Conservation (phyloP, 2,797 vertebrate genomes). For the Diglossa cyanea region DNA sequence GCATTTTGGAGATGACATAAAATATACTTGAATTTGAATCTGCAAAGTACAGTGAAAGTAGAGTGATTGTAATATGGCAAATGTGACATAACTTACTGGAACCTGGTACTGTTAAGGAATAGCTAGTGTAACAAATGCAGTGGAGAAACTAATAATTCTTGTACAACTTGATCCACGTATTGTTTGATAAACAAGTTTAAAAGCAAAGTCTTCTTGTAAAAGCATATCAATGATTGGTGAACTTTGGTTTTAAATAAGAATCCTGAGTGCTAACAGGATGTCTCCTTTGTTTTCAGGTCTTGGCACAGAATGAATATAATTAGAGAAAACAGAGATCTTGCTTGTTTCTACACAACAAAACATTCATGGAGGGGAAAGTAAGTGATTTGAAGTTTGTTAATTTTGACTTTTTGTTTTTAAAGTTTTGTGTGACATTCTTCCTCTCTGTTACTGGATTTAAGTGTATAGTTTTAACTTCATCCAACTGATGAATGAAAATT, state of each 20-base stretch:
- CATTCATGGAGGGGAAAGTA: slow-evolving; percentile 99
- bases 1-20: not conserved
- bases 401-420: not conserved
- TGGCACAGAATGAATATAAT: slow-evolving; percentile 96
- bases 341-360: slow-evolving; percentile 99
- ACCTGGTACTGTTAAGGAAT: not conserved
- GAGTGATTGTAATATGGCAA: not conserved
- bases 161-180: not conserved
- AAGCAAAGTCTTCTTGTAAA: not conserved
- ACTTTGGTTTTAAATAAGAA: slow-evolving; percentile 3
- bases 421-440: not conserved
- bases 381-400: slow-evolving; percentile 64
- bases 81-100: not conserved
- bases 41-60: not conserved
- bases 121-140: not conserved
- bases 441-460: not conserved
- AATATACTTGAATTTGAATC: not conserved
- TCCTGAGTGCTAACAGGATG: not conserved
- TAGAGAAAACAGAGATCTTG: slow-evolving; percentile 98
- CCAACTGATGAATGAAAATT: not conserved
- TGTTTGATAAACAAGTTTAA: not conserved
- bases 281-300: slow-evolving; percentile 80
- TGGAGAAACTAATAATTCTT: not conserved
- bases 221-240: not conserved
- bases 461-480: not conserved